A percentile compares a stretch with the other conserved stretches of the same genome.
Conservation (phyloP, 2,888 invertebrate genomes). For the Sphinx pinastri region DNA sequence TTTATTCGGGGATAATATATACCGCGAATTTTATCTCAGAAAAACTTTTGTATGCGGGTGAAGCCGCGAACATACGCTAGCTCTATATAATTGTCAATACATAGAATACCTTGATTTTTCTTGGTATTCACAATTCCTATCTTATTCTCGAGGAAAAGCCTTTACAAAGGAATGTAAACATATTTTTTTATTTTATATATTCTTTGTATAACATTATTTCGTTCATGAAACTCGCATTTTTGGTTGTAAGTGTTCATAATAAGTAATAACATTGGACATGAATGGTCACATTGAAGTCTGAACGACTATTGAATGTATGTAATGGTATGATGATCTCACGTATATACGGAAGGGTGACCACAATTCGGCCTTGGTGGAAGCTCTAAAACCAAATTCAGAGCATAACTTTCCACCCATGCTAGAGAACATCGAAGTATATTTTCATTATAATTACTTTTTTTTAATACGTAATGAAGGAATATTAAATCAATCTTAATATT, state of each 20-base stretch:
- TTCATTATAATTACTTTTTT: too few relatives aligned
- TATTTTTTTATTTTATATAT: not conserved
- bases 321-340: slow-evolving; percentile 25
- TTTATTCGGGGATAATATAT: too few relatives aligned
- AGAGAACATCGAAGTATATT: too few relatives aligned
- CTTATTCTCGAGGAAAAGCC: not conserved
- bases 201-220: not conserved
- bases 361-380: slow-evolving; percentile 17
- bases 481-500: too few relatives aligned
- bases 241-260: slow-evolving; percentile 19
- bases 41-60: too few relatives aligned
- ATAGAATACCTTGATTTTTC: too few relatives aligned
- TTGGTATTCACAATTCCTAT: too few relatives aligned
- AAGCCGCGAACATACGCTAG: too few relatives aligned
- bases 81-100: too few relatives aligned
- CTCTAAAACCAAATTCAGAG: slow-evolving; percentile 3
- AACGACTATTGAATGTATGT: slow-evolving; percentile 22
- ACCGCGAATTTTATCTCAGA: too few relatives aligned
- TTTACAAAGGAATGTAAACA: not conserved
- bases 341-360: slow-evolving; percentile 26
- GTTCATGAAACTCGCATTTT: slow-evolving; percentile 12
- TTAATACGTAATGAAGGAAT: too few relatives aligned
- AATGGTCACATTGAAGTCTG: slow-evolving; percentile 10
- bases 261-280: slow-evolving; percentile 12
- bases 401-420: not conserved